These are phyloP conservation scores for Anticlea derivata DNA, from an alignment of 2,888 invertebrate species.

Conservation along the genomic window DNA sequence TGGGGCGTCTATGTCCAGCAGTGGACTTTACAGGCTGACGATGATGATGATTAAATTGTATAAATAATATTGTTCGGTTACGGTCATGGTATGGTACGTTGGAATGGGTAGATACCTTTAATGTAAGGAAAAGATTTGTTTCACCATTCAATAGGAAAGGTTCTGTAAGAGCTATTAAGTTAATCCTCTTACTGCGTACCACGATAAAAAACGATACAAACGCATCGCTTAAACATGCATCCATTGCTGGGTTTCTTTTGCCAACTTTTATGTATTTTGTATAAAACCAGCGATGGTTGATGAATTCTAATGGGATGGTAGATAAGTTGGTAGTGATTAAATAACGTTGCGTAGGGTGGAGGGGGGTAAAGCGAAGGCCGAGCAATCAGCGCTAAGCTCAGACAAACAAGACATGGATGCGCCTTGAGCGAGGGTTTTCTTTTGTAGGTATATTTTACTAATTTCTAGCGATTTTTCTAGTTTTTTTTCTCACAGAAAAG, in stretches of 20 bases:
- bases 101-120: no score
- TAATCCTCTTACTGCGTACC: conserved; percentile 51
- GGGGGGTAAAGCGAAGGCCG: conserved; percentile 41
- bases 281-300: conserved; percentile 16
- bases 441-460: no score
- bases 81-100: no score
- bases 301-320: neutral
- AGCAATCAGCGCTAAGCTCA: conserved; percentile 69
- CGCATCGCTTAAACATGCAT: neutral
- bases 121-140: conserved; percentile 62
- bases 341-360: conserved; percentile 22
- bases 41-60: no score
- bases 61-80: no score
- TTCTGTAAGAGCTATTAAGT: conserved; percentile 70
- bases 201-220: conserved; percentile 11
- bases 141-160: conserved; percentile 68
- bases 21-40: no score
- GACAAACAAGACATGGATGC: conserved; percentile 38
- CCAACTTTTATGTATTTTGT: neutral
- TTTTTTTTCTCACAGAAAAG: no score
- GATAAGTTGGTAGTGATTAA: conserved; percentile 20
- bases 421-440: neutral
- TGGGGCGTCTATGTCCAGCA: no score
- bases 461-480: neutral
- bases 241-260: conserved; percentile 17